Base-by-base conservation (phyloP, 2,888 invertebrate genomes). In the Gerris lacustris region DNA sequence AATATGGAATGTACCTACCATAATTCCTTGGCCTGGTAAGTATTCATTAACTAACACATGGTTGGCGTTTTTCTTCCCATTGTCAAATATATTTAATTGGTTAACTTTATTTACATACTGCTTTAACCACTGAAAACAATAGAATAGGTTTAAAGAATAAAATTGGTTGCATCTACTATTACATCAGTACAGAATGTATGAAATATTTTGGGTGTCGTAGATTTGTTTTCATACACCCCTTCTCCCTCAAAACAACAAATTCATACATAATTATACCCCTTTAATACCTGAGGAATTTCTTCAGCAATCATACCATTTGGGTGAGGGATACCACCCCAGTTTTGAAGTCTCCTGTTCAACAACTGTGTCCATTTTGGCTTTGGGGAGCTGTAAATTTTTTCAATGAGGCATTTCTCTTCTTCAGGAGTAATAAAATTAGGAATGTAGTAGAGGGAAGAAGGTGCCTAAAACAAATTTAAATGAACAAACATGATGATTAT, bases 1-100 rank as follows among this genome's bases (percentile, higher is more conserved):
- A 31, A 31, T 31, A 31, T 31, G 31, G 31, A 31, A 31, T 1
- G 31, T 4, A 31, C 31, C 31, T 80, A 87, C 87, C 91, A 98
- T 91, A 73, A 98, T 97, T 15, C 98, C 98, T 82, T 98, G 96
- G 0, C 94, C 93, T 0, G 95, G 84, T 73, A 86, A 80, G 82
- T 98, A 98, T 81, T 98, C 97, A 83, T 98, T 98, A 0, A 98
- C 88, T 55, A 98, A 82, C 1, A 96, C 89, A 83, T 98, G 98
- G 81, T 98, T 98, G 0, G 96, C 91, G 72, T 74, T 73, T 68
- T 83, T 84, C 74, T 86, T 86, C 7, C 72, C 71, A 5, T 85
- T 85, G 67, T 85, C 86, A 83, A 95, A 93, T 62, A 90, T 77
- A 76, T 87, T 83, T 6, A 93, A 80, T 9, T 82, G 79, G 75